These are phyloP conservation scores for Lycocerus yunnanus DNA, from an alignment of 2,888 invertebrate species.

Conservation along the genomic window DNA sequence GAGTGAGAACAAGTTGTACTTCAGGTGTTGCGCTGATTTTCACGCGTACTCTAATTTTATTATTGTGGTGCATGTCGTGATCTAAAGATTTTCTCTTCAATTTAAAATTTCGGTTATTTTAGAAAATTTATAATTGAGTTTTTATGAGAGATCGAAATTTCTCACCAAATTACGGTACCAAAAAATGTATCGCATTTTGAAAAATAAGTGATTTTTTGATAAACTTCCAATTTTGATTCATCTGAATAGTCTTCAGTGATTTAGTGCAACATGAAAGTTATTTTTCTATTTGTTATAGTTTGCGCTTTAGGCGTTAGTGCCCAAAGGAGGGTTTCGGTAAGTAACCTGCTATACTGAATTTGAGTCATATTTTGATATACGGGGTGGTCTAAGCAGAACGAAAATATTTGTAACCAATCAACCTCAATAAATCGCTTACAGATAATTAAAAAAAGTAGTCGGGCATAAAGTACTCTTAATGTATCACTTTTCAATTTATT, in stretches of 20 bases:
- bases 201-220: neutral
- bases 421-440: neutral
- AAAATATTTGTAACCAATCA: neutral
- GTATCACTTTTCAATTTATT: neutral
- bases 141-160: neutral
- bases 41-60: neutral
- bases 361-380: neutral
- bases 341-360: conserved; percentile 6
- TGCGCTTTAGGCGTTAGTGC: conserved; percentile 28
- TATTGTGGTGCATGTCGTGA: neutral
- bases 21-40: neutral
- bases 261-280: conserved; percentile 30
- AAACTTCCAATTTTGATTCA: neutral
- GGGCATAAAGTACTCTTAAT: neutral
- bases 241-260: conserved; percentile 12
- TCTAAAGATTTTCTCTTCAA: neutral
- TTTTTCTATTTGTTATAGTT: conserved; percentile 24
- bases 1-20: neutral
- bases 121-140: neutral
- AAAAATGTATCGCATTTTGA: neutral
- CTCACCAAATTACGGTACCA: neutral
- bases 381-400: neutral
- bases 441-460: neutral
- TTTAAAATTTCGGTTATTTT: neutral
- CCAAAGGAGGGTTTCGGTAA: conserved; percentile 33